phyloP scores from a whole-genome alignment of 2,113 vertebrate genomes.

The Atractosteus spatula region DNA sequence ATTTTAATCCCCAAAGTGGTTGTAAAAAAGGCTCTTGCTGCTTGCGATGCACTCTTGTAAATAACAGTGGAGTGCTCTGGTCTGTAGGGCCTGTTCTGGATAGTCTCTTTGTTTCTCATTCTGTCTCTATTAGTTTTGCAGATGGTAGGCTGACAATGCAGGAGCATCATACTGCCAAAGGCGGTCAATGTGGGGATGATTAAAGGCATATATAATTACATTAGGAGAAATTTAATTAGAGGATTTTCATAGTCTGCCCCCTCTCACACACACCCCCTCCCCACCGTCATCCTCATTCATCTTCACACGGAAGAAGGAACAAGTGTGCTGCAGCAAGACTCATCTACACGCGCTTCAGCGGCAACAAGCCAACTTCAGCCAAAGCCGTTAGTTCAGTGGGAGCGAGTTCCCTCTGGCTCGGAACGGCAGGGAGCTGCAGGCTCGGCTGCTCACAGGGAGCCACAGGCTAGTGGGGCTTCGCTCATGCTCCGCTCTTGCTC shows the following conservation, averaged over 20 bases:
- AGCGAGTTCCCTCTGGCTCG: no score
- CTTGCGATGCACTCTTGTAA: background rate
- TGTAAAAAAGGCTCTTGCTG: background rate
- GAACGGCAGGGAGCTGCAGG: no score
- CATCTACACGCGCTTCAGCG: no score
- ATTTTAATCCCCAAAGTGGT: background rate
- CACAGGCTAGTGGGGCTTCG: no score
- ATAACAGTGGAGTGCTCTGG: background rate
- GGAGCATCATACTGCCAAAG: constrained; percentile 81
- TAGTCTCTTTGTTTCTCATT: constrained; percentile 1
- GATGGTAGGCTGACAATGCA: constrained; percentile 78
- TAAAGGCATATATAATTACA: constrained; percentile 93
- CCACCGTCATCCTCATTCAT: background rate
- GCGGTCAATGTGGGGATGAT: constrained; percentile 88
- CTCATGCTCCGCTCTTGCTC: no score
- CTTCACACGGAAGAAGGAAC: no score
- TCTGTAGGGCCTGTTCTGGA: background rate
- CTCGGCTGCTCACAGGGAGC: no score
- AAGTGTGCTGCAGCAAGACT: no score
- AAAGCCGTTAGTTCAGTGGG: no score
- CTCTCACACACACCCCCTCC: constrained; percentile 24
- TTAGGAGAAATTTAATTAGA: constrained; percentile 78
- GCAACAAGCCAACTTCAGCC: no score
- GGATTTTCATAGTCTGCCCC: constrained; percentile 72
- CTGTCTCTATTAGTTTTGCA: constrained; percentile 61